These are phyloP conservation scores for Mesocricetus auratus DNA, from an alignment of 2,113 vertebrate genomes.

Conservation along the genomic window DNA sequence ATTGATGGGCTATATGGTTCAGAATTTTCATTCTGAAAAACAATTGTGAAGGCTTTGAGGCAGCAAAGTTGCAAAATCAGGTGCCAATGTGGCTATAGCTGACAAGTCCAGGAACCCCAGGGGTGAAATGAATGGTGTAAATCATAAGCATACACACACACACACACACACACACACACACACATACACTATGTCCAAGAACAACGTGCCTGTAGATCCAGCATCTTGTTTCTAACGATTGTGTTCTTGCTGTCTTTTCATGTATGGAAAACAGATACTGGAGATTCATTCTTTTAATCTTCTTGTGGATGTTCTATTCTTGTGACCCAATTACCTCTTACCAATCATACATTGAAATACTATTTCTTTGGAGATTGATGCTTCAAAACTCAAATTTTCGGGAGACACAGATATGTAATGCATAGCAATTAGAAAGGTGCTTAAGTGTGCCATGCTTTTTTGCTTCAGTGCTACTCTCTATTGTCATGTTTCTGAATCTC, in stretches of 20 bases:
- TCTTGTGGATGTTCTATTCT: not conserved
- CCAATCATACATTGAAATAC: not conserved
- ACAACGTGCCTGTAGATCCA: not conserved
- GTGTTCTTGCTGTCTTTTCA: not conserved
- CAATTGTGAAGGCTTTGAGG: not conserved
- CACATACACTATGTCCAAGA: not conserved
- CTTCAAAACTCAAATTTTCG: not conserved
- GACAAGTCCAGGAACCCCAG: not conserved
- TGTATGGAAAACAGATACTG: not conserved
- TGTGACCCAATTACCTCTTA: not conserved
- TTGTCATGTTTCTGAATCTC: not conserved
- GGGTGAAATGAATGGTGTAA: not conserved
- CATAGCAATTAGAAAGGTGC: not conserved
- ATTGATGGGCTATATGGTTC: accelerated
- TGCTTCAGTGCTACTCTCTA: not conserved
- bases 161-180: too few relatives aligned
- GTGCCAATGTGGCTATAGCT: not conserved
- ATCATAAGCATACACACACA: not conserved
- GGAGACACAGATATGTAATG: not conserved
- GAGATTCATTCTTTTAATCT: not conserved
- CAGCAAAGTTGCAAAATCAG: not conserved
- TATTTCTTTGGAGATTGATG: not conserved
- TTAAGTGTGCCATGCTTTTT: not conserved
- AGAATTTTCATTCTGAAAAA: not conserved
- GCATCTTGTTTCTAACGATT: not conserved